These are phyloP conservation scores for Macropis europaea DNA, from an alignment of 2,888 invertebrate genomes.

Conservation along the genomic window DNA sequence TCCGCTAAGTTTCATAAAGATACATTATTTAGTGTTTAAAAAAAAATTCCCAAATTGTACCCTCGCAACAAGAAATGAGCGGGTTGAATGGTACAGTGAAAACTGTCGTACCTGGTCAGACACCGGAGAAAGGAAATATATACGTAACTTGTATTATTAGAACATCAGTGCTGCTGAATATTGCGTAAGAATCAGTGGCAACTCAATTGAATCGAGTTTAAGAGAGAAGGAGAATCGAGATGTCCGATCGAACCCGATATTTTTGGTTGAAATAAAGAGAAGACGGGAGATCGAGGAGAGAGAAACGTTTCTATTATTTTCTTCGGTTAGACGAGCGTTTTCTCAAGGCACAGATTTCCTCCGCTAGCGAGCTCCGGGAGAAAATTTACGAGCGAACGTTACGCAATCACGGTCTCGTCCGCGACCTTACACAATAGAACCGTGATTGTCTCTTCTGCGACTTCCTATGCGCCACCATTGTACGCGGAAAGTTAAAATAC, in stretches of 20 bases:
- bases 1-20: too few species aligned
- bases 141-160: too few species aligned
- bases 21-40: too few species aligned
- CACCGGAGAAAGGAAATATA: too few species aligned
- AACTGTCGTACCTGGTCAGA: too few species aligned
- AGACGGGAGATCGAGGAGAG: background rate
- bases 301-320: background rate
- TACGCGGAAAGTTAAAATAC: background rate
- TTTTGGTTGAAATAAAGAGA: background rate
- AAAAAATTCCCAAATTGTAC: too few species aligned
- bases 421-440: slow-evolving; percentile 39
- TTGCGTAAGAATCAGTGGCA: too few species aligned
- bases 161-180: too few species aligned
- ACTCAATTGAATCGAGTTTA: too few species aligned
- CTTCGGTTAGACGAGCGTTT: slow-evolving; percentile 4
- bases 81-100: too few species aligned
- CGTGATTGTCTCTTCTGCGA: slow-evolving; percentile 41
- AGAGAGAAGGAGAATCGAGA: too few species aligned
- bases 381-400: slow-evolving; percentile 41
- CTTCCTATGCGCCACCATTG: slow-evolving; percentile 26
- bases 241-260: background rate
- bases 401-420: slow-evolving; percentile 35
- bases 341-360: slow-evolving; percentile 18
- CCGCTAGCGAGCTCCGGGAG: background rate
- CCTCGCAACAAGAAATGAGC: too few species aligned